Conservation (phyloP, 2,113 vertebrate species). For the Platichthys flesus region DNA sequence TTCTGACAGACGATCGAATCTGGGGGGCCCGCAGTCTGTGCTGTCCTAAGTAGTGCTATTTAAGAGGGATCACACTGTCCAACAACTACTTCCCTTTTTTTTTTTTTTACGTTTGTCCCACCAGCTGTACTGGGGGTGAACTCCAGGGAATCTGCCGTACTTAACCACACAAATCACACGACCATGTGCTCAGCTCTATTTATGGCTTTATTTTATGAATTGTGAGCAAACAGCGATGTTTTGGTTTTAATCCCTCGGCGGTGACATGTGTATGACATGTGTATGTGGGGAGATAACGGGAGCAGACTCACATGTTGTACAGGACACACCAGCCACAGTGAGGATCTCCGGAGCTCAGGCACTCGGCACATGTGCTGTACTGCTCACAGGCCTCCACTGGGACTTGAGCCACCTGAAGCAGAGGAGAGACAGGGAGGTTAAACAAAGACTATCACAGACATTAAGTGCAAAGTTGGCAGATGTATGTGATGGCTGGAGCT, state of each 20-base stretch:
- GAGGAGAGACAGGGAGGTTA: not conserved
- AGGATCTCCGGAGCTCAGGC: conserved; percentile 92
- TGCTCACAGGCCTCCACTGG: conserved; percentile 94
- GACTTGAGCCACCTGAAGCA: conserved; percentile 87
- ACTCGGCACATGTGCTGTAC: conserved; percentile 88
- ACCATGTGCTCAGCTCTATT: conserved; percentile 22
- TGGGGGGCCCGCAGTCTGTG: conserved; percentile 36
- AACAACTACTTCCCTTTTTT: conserved; percentile 39
- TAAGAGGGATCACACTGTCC: conserved; percentile 51
- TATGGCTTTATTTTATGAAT: conserved; percentile 16
- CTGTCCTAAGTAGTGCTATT: conserved; percentile 52
- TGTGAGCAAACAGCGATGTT: conserved; percentile 32
- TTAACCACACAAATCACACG: conserved; percentile 36
- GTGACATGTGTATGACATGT: conserved; percentile 13
- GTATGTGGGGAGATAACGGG: conserved; percentile 14
- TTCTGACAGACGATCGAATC: conserved; percentile 41
- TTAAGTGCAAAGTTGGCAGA: not conserved
- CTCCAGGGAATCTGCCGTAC: conserved; percentile 34
- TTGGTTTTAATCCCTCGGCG: conserved; percentile 42
- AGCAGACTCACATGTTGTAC: conserved; percentile 90
- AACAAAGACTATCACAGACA: not conserved
- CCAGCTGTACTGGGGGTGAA: conserved; percentile 56
- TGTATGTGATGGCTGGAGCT: no score
- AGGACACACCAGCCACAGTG: conserved; percentile 98
- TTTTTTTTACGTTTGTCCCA: not conserved